phyloP scores from a whole-genome alignment of 2,888 invertebrate genomes.

The Cryptophagus acutangulus region DNA sequence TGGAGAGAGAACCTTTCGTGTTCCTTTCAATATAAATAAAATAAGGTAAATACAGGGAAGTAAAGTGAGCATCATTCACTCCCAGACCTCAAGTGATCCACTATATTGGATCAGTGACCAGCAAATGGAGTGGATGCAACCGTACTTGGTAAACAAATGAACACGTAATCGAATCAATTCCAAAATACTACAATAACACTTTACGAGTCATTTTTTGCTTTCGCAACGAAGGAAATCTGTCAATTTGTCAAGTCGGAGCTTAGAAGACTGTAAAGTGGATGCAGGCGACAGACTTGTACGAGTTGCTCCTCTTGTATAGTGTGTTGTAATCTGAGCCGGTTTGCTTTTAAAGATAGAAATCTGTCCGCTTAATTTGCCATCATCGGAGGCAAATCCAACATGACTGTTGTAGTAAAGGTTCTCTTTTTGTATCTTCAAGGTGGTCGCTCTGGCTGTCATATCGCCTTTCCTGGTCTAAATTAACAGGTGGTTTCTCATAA shows the following conservation, averaged over 20 bases:
- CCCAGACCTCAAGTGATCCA: conserved; percentile 26
- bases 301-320: no score
- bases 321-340: conserved; percentile 23
- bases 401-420: conserved; percentile 28
- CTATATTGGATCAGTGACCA: conserved; percentile 43
- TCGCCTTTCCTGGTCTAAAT: conserved; percentile 33
- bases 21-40: conserved; percentile 14
- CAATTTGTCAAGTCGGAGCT: no score
- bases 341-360: conserved; percentile 28
- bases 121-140: conserved; percentile 46
- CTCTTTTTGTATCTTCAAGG: conserved; percentile 32
- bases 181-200: not conserved
- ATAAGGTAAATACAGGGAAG: conserved; percentile 30
- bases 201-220: no score
- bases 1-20: conserved; percentile 2
- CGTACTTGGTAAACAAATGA: conserved; percentile 46
- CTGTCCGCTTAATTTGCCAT: conserved; percentile 33
- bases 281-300: no score
- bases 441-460: conserved; percentile 35
- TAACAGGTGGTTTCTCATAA: conserved; percentile 37
- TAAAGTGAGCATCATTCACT: conserved; percentile 34
- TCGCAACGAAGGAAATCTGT: no score
- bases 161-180: conserved; percentile 19
- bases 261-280: no score
- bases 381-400: conserved; percentile 29